Conservation (phyloP, 2,113 vertebrate species). For the Indicator indicator region DNA sequence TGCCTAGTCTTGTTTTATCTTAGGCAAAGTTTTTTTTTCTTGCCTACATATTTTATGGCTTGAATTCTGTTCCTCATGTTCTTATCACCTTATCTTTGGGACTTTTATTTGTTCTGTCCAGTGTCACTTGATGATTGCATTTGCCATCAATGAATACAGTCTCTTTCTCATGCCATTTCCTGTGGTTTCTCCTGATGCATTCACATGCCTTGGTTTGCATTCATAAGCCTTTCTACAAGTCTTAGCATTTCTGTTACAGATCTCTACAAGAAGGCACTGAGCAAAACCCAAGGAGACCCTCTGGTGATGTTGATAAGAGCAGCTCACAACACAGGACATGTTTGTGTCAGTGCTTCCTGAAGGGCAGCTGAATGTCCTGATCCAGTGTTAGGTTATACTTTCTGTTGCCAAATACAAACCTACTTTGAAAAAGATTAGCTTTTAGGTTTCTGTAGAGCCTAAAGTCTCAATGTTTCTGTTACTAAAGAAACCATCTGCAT, state of each 20-base stretch:
- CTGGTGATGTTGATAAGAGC: neutral
- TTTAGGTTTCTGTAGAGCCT: neutral
- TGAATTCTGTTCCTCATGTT: neutral
- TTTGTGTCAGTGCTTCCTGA: neutral
- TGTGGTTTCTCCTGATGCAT: neutral
- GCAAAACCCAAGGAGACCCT: neutral
- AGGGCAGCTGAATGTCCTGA: neutral
- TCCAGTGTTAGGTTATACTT: neutral
- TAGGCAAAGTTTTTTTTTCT: neutral
- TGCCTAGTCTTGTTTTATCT: neutral
- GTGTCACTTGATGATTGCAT: neutral
- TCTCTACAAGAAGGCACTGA: neutral
- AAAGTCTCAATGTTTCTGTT: neutral
- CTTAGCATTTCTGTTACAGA: neutral
- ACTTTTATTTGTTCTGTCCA: neutral
- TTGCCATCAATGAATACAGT: neutral
- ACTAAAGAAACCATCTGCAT: neutral
- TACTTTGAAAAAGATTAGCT: neutral
- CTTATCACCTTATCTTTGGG: neutral
- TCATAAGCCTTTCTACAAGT: neutral
- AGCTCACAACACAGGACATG: rapidly evolving
- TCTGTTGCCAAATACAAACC: neutral
- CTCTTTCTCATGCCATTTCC: neutral
- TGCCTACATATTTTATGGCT: neutral
- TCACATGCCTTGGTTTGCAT: neutral